Evolutionary conservation across 2,797 vertebrate genomes (phyloP).

Genomic region (Sebastes flavidus): DNA sequence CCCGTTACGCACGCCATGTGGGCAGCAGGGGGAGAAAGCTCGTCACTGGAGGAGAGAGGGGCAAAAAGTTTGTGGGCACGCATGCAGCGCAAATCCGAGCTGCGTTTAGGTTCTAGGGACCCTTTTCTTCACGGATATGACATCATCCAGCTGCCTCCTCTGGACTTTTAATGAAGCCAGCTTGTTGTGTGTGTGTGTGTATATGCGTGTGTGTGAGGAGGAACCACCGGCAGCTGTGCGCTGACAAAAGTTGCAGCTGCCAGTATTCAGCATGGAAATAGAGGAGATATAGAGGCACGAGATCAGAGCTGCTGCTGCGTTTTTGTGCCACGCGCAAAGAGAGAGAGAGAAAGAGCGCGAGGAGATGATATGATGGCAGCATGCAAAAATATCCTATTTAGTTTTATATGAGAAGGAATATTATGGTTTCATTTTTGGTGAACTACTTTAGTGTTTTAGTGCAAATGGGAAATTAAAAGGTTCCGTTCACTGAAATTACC

Average conservation of each 20-base stretch:
- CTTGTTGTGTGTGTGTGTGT: background rate
- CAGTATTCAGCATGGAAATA: slow-evolving; percentile 23
- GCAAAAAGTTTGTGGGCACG: slow-evolving; percentile 83
- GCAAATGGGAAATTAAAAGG: background rate
- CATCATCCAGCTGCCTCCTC: slow-evolving; percentile 78
- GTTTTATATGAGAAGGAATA: background rate
- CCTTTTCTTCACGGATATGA: slow-evolving; percentile 84
- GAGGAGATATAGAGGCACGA: background rate
- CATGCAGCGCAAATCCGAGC: slow-evolving; percentile 17
- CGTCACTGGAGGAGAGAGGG: slow-evolving; percentile 63
- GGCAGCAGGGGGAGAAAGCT: slow-evolving; percentile 46
- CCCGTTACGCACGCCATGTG: slow-evolving; percentile 64
- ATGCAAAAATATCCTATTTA: background rate
- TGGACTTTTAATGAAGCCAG: slow-evolving; percentile 46
- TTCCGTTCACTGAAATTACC: background rate
- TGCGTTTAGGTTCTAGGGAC: slow-evolving; percentile 20
- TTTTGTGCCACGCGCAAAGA: slow-evolving; percentile 9
- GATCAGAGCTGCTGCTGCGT: slow-evolving; percentile 32
- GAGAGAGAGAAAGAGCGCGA: background rate
- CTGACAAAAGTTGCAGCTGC: slow-evolving; percentile 67
- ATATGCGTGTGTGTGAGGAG: background rate
- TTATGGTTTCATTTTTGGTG: background rate
- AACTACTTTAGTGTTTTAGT: background rate
- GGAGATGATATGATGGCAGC: background rate
- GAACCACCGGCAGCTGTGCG: slow-evolving; percentile 45